phyloP scores from a whole-genome alignment of 2,113 vertebrate species.

The Crotalus horridus region DNA sequence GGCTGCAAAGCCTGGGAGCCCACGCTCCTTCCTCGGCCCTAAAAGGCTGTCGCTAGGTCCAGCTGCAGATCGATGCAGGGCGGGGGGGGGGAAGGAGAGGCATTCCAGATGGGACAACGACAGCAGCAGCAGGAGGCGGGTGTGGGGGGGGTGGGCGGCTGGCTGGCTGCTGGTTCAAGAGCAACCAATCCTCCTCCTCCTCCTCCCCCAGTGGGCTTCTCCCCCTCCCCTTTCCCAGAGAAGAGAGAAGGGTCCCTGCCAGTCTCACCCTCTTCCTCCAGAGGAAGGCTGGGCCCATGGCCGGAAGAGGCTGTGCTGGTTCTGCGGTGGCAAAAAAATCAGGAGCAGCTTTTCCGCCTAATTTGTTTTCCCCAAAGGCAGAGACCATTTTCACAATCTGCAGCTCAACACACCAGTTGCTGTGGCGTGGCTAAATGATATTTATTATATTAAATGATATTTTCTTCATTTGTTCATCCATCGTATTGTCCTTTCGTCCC shows the following conservation, averaged over 20 bases:
- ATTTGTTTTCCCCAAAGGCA: not conserved
- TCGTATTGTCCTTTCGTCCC: not conserved
- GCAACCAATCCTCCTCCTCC: not conserved
- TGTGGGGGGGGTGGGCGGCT: no score
- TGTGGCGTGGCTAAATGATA: not conserved
- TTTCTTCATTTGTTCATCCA: not conserved
- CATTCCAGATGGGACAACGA: not conserved
- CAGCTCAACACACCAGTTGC: no score
- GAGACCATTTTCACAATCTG: not conserved
- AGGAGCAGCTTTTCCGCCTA: not conserved
- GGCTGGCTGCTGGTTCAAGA: not conserved
- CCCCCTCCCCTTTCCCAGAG: not conserved
- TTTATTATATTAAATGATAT: no score
- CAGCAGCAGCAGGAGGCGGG: not conserved
- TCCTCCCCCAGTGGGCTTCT: not conserved
- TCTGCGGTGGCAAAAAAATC: not conserved
- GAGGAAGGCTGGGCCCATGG: not conserved
- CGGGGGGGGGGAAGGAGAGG: accelerated
- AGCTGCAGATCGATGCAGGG: accelerated
- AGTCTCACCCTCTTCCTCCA: not conserved
- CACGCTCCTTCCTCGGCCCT: not conserved
- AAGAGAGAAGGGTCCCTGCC: not conserved
- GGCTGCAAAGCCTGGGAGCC: accelerated
- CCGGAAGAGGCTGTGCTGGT: not conserved
- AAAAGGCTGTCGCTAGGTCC: not conserved